These are phyloP conservation scores for Microctonus hyperodae DNA, from an alignment of 2,888 invertebrate genomes.

Conservation along the genomic window DNA sequence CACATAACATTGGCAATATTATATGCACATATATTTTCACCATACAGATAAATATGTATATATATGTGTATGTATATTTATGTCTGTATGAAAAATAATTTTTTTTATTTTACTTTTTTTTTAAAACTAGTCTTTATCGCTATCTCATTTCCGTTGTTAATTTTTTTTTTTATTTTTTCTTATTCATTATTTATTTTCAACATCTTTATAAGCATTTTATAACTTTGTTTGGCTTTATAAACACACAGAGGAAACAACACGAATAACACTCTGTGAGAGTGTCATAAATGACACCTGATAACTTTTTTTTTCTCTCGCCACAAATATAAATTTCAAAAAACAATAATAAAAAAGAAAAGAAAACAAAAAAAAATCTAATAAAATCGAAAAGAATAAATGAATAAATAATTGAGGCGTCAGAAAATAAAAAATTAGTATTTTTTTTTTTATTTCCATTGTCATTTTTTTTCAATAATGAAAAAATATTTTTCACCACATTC, in stretches of 20 bases:
- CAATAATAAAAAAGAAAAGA: neutral
- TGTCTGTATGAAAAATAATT: no score
- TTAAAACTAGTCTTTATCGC: no score
- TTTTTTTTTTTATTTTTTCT: neutral
- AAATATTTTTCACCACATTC: conserved; percentile 7
- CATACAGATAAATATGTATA: no score
- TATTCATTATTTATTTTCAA: neutral
- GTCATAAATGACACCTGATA: conserved; percentile 13
- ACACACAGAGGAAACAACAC: neutral
- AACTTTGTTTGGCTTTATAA: neutral
- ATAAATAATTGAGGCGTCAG: neutral
- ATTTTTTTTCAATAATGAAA: neutral
- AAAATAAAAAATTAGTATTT: neutral
- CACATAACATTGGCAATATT: neutral
- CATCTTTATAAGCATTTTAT: neutral
- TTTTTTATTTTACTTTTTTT: no score
- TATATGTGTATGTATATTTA: no score
- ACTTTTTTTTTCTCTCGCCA: neutral
- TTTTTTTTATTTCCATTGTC: neutral
- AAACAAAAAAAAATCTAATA: neutral
- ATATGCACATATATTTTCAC: neutral
- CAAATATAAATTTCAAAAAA: neutral
- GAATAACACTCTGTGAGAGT: neutral
- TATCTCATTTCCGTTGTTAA: neutral
- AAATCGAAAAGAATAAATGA: neutral